Conservation (phyloP, 2,888 invertebrate genomes). For the Meandrusa payeni region DNA sequence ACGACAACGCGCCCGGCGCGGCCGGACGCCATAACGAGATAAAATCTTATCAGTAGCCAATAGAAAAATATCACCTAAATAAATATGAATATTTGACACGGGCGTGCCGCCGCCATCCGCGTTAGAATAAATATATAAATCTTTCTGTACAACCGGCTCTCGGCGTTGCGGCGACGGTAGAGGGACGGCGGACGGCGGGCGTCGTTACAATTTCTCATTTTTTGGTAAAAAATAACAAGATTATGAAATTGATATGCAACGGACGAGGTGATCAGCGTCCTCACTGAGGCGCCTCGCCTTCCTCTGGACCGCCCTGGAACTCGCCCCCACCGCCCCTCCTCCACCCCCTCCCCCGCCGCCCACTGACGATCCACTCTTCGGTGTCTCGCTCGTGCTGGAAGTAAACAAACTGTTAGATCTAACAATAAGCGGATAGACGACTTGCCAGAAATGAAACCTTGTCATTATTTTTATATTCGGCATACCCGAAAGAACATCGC, state of each 20-base stretch:
- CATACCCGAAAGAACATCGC: too few species aligned
- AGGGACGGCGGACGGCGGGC: constrained; percentile 32
- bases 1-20: constrained; percentile 57
- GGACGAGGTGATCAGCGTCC: constrained; percentile 34
- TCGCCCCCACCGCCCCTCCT: constrained; percentile 35
- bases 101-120: constrained; percentile 43
- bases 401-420: not conserved
- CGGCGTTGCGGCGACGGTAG: constrained; percentile 34
- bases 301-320: constrained; percentile 36
- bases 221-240: constrained; percentile 74
- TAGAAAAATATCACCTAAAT: constrained; percentile 81
- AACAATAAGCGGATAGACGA: too few species aligned
- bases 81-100: constrained; percentile 71
- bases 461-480: too few species aligned
- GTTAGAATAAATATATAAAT: constrained; percentile 44
- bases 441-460: too few species aligned
- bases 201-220: constrained; percentile 53
- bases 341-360: constrained; percentile 34
- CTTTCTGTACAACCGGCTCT: constrained; percentile 30
- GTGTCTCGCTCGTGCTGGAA: constrained; percentile 42
- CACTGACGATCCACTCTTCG: constrained; percentile 42
- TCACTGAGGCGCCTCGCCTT: constrained; percentile 55
- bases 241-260: constrained; percentile 68
- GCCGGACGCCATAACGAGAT: constrained; percentile 68
- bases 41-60: constrained; percentile 78